Percentiles rank a stretch among this genome's conserved stretches.
Conservation (phyloP, 2,113 vertebrate genomes). For the Accipiter cooperii region DNA sequence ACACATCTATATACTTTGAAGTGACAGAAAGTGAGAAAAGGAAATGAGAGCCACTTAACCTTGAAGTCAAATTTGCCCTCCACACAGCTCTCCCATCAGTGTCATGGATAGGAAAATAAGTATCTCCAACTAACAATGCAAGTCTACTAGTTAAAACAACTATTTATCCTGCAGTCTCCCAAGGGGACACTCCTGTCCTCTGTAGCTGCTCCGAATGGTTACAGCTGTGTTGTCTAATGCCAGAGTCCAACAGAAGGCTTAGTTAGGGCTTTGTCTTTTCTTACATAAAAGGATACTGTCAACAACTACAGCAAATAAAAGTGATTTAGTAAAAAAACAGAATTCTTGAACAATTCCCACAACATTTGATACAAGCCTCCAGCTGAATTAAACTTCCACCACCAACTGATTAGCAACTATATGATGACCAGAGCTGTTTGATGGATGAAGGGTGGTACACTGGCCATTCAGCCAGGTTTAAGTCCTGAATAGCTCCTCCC, state of each 20-base stretch:
- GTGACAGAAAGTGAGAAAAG: neutral
- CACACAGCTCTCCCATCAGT: neutral
- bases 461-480: neutral
- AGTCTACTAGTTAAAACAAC: neutral
- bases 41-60: neutral
- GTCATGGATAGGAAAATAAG: neutral
- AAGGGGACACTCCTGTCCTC: neutral
- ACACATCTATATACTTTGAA: neutral
- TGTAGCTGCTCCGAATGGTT: neutral
- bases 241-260: neutral
- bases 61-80: neutral
- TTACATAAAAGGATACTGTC: neutral
- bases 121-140: neutral
- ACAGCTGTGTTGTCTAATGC: neutral
- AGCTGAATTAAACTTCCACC: neutral
- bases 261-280: neutral
- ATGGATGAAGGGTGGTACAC: neutral
- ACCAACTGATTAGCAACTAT: neutral
- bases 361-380: neutral
- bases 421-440: neutral
- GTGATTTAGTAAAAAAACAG: neutral
- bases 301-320: neutral
- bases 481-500: neutral
- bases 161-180: neutral
- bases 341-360: neutral